Base-by-base conservation (phyloP, 2,888 invertebrate genomes). In the Diarsia brunnea region DNA sequence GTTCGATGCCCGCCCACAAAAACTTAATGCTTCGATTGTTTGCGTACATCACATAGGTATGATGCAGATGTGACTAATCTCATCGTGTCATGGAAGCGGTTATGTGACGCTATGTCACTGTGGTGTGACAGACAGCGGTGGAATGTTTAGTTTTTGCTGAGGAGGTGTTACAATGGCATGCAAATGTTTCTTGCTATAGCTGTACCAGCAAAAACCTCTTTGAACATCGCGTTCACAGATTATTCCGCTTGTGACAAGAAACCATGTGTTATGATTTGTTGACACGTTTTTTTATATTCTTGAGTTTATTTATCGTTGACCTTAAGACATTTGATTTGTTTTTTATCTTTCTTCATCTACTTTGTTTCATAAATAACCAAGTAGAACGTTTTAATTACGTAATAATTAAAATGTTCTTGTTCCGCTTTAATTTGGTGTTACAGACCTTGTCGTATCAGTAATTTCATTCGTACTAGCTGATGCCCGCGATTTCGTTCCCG, bases 1-100 rank as follows among this genome's bases (percentile, higher is more conserved):
- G 94, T 93, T 94, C 94, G 93, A 92, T 82, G 94, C 87, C 92
- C 93, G 88, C 75, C 76, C 84, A 85, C 81, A 88, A 89, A 91
- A 90, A 90, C 88, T 87, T 88, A 89, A 91, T 89, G 89, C 84
- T 85, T 77, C 86, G 87, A 91, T 91, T 89, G 90, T 92, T 90
- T 81, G 82, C 60, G 60, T 31, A 60, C 60, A 58, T 58, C 58
- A 0, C 74, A 73, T 78, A n/a, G n/a, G n/a, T n/a, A 75, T 69
- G 77, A 84, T 85, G 85, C 84, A 82, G 82, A 75, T 85, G 78
- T 84, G 83, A 89, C 86, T 87, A 85, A 89, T 81, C 75, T 79
- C 77, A 86, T 84, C 85, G 81, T 87, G 80, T 87, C 83, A 84
- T 74, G 79, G 75, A 45, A 72, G 78, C 61, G 63, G 73, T 78